Conservation (phyloP, 2,888 invertebrate species). For the Allolobophora icterica region DNA sequence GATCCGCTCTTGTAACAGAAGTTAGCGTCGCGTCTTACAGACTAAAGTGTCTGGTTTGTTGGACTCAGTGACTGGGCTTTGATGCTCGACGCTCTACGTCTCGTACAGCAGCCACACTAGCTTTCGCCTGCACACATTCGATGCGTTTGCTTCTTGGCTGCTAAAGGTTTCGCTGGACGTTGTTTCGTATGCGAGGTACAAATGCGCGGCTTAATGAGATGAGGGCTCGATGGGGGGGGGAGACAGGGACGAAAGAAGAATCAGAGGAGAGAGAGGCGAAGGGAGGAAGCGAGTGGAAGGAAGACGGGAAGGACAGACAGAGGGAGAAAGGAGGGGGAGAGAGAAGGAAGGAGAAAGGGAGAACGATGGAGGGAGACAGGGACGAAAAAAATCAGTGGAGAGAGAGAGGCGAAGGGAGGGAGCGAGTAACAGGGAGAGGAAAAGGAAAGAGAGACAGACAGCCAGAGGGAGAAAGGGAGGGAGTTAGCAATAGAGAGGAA, state of each 20-base stretch:
- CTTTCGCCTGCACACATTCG: not conserved
- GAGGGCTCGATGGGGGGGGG: not conserved
- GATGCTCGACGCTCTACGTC: not conserved
- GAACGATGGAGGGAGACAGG: no score
- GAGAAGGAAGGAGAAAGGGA: not conserved
- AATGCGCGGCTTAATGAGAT: conserved; percentile 22
- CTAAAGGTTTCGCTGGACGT: not conserved
- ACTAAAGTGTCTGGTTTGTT: not conserved
- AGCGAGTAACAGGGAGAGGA: not conserved
- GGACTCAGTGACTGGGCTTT: not conserved
- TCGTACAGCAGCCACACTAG: not conserved
- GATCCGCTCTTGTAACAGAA: not conserved
- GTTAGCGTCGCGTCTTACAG: not conserved
- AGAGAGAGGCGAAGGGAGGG: no score
- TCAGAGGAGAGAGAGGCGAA: no score
- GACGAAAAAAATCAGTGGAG: no score
- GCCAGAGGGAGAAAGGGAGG: no score
- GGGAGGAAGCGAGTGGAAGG: not conserved
- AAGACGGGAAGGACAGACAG: no score
- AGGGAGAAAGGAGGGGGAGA: not conserved
- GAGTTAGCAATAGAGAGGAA: not conserved
- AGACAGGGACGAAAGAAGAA: no score
- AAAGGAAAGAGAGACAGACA: no score
- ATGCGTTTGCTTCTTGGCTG: not conserved
- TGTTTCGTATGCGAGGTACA: not conserved